Base-by-base conservation (phyloP, 1,140 invertebrate species). In the Oryzaephilus surinamensis region DNA sequence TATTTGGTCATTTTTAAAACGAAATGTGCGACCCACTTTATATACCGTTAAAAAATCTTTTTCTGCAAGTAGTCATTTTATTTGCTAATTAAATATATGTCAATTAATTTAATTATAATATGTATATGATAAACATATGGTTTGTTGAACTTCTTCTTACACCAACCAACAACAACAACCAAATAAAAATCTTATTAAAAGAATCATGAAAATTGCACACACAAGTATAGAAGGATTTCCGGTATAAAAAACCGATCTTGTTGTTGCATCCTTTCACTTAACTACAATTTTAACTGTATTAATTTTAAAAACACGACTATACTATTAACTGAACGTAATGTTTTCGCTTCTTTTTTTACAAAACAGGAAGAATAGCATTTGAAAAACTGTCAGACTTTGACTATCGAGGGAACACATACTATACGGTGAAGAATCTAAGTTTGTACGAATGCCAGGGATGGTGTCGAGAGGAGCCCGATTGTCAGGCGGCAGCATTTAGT, bases 361-460 rank as follows among this genome's bases (percentile, higher is more conserved):
- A 67, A 70, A 24, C 69, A 81, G 82, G 74, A 43, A 76, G 84
- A 50, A 84, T 83, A 53, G 88, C 87, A 1, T 95, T 95, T 58
- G 90, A 94, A 62, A 95, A 95, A 64, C 64, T 94, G 39, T 93
- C 91, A 36, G 88, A 93, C 61, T 79, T 81, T 44, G 90, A 94
- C 61, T 94, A 90, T 61, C 68, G 81, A 28, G 90, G 89, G 15
- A 89, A 80, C 18, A 89, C 85, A 5, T 94, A 94, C 60, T 93
- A 90, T 67, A 93, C 82, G 14, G 87, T 91, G 23, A 79, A 87
- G 52, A 95, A 95, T 64, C 70, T 94, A 16, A 89, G 88, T 5
- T 64, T 95, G 18, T 91, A 90, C 69, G 89, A 94, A 64, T 95
- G 90, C 60, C 88, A 94, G 61, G 88, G 88, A 18, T 93, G 88